Base-by-base conservation (phyloP, 2,888 invertebrate species). In the Hetaerina titia region DNA sequence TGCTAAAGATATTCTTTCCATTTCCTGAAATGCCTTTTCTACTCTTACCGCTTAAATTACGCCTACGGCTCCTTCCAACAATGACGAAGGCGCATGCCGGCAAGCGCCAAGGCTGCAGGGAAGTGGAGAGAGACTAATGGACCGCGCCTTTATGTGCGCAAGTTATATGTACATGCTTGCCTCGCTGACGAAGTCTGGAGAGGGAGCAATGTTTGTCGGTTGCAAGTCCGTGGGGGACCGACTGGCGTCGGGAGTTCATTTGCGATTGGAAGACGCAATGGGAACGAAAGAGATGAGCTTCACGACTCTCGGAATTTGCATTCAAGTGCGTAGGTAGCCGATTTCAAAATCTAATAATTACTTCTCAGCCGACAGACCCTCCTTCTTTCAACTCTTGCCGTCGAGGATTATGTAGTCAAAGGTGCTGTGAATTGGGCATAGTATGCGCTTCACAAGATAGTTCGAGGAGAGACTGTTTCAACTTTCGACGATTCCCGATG, bases 81-180 rank as follows among this genome's bases (percentile, higher is more conserved):
- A 69, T n/a, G n/a, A 69, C 69, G n/a, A n/a, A 22, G n/a, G 9
- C 45, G 45, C n/a, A 69, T n/a, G n/a, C 69, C 69, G 69, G n/a
- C 69, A 9, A 81, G 31, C 25, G 25, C 31, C 81, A 81, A 81
- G 81, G 81, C 81, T 81, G 31, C 8, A 4, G 31, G 31, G 25
- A 81, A 31, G 81, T 81, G 81, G 81, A 22, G 81, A 81, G 31
- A 81, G 81, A 81, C 25, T 81, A 31, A 81, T 81, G 81, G 81
- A 81, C 81, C 81, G 81, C 81, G 5, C 81, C 81, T 81, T 81
- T 81, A 81, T 81, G 81, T 81, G 31, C 25, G 81, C 81, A 31
- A 25, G 5, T 81, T 31, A 81, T 9, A 19, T 60, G 60, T 19
- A 8, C 81, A 15, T 11, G 31, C 31, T 31, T 31, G 11, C 31